Conservation (phyloP, 2,113 vertebrate genomes). For the Mola mola region DNA sequence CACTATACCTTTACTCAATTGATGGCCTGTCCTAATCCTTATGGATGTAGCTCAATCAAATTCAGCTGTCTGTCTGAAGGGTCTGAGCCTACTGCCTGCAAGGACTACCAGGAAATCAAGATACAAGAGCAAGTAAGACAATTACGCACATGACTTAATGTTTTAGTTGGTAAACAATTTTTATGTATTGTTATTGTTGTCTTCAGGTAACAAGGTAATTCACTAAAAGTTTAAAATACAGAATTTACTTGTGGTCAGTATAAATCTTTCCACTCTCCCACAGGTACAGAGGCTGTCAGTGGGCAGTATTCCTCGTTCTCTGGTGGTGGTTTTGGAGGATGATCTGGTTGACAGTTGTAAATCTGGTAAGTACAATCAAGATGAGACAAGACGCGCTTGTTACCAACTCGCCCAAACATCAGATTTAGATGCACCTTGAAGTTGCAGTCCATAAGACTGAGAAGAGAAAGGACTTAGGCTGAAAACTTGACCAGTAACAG, state of each 20-base stretch:
- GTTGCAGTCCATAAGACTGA: background rate
- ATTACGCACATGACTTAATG: no score
- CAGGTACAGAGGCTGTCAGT: constrained; percentile 94
- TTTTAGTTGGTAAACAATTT: background rate
- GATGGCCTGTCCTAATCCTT: constrained; percentile 81
- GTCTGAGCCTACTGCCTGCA: constrained; percentile 84
- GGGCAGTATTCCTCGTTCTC: constrained; percentile 95
- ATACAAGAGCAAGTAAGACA: constrained; percentile 94
- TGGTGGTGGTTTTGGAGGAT: constrained; percentile 93
- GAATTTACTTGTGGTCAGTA: background rate
- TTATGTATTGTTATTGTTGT: background rate
- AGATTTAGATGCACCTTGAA: background rate
- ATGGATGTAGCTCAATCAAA: constrained; percentile 87
- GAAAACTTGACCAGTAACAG: no score
- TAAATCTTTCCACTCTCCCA: background rate
- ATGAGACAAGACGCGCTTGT: no score
- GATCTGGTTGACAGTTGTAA: constrained; percentile 96
- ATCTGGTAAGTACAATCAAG: constrained; percentile 85
- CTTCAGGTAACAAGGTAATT: background rate
- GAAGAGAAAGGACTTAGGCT: background rate
- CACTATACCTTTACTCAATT: constrained; percentile 86
- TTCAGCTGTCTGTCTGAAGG: constrained; percentile 89
- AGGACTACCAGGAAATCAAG: constrained; percentile 97
- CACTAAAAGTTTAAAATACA: background rate
- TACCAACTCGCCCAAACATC: no score